phyloP scores from a whole-genome alignment of 2,113 vertebrate genomes.

The Heloderma charlesbogerti region DNA sequence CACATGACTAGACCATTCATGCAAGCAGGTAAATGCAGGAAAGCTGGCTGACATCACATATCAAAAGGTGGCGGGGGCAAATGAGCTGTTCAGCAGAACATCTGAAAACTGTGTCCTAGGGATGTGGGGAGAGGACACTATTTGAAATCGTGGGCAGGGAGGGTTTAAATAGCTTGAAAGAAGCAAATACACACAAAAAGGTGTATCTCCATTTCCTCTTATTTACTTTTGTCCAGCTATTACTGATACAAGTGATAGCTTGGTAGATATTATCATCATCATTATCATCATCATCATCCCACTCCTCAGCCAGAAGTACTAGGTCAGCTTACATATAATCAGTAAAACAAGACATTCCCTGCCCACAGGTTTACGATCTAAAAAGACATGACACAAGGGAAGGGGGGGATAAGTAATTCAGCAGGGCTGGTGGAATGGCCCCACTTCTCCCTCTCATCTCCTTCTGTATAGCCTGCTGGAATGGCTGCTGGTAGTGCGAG shows the following conservation, averaged over 20 bases:
- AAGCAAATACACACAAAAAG: background rate
- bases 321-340: too few relatives aligned
- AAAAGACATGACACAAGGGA: too few relatives aligned
- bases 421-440: too few relatives aligned
- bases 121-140: background rate
- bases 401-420: too few relatives aligned
- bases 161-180: background rate
- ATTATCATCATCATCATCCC: too few relatives aligned
- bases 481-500: too few relatives aligned
- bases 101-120: background rate
- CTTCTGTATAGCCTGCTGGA: too few relatives aligned
- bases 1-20: background rate
- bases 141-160: background rate
- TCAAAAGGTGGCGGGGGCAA: background rate
- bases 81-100: background rate
- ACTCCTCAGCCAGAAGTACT: too few relatives aligned
- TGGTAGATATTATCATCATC: background rate
- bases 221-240: background rate
- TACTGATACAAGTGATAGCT: background rate
- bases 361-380: too few relatives aligned
- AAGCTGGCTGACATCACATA: background rate
- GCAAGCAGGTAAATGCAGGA: background rate
- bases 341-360: too few relatives aligned
- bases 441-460: too few relatives aligned
- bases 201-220: background rate